Evolutionary conservation across 1,140 invertebrate genomes (phyloP).

Genomic region (Brachystomella parvula): DNA sequence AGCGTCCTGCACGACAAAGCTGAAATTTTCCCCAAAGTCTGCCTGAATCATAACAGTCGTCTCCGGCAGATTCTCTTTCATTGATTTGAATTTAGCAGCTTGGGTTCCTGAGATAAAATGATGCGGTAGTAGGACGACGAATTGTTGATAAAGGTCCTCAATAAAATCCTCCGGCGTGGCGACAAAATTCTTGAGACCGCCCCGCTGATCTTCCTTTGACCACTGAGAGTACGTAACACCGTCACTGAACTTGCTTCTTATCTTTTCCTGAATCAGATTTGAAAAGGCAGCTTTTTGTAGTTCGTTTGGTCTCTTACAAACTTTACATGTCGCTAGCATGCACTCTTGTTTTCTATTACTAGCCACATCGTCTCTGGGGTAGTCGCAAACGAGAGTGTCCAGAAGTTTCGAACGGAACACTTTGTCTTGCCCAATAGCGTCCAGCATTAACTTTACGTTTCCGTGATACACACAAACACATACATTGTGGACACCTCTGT

Average conservation of each 20-base stretch:
- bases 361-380: no score
- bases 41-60: conserved; percentile 17
- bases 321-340: neutral
- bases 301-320: neutral
- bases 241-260: neutral
- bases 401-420: neutral
- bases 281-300: neutral
- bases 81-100: neutral
- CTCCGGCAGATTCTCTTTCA: neutral
- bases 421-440: neutral
- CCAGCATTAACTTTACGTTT: neutral
- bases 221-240: neutral
- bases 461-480: no score
- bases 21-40: conserved; percentile 38
- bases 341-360: neutral
- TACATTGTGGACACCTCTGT: no score
- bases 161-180: neutral
- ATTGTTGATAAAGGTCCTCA: neutral
- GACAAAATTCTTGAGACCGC: neutral
- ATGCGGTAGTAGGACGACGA: neutral
- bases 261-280: neutral
- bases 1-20: no score
- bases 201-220: neutral
- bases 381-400: neutral
- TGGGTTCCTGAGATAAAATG: neutral